A percentile compares a stretch with the other conserved stretches of the same genome.
These are phyloP conservation scores for Arbacia lixula DNA, from an alignment of 53 echinoderm and acorn worm species.

Conservation along the genomic window DNA sequence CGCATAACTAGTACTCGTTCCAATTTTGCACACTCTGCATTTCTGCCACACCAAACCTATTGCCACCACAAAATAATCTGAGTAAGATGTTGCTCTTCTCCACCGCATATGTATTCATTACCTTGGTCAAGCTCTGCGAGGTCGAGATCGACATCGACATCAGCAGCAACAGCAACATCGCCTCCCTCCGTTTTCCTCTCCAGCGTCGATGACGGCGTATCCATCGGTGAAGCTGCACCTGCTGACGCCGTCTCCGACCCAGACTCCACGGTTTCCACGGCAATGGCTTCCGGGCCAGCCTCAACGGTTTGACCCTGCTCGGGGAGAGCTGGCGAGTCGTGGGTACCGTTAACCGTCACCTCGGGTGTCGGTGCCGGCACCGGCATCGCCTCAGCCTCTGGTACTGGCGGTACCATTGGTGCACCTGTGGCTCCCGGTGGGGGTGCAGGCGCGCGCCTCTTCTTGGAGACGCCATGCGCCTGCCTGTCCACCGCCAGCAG, in stretches of 20 bases:
- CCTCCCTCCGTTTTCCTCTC: conserved; percentile 23
- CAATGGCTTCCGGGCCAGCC: not conserved
- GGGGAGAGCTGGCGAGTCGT: not conserved
- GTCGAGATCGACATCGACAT: not conserved
- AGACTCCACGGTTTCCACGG: not conserved
- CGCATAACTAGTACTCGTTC: no score
- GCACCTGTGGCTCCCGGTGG: conserved; percentile 46
- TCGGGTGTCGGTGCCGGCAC: not conserved
- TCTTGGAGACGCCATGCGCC: conserved; percentile 54
- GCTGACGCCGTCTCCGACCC: not conserved
- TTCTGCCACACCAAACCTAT: no score
- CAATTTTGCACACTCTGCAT: no score
- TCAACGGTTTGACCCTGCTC: not conserved
- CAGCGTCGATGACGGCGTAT: conserved; percentile 25
- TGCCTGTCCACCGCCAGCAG: not conserved
- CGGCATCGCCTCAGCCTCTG: not conserved
- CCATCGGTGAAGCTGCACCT: not conserved
- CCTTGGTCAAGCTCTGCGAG: conserved; percentile 8
- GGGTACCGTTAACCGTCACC: not conserved
- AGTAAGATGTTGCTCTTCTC: no score
- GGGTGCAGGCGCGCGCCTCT: conserved; percentile 77
- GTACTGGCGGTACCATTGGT: not conserved
- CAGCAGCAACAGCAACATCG: not conserved
- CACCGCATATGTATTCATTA: no score
- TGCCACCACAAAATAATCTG: no score